Base-by-base conservation (phyloP, 2,113 vertebrate genomes). In the Arizona elegans region DNA sequence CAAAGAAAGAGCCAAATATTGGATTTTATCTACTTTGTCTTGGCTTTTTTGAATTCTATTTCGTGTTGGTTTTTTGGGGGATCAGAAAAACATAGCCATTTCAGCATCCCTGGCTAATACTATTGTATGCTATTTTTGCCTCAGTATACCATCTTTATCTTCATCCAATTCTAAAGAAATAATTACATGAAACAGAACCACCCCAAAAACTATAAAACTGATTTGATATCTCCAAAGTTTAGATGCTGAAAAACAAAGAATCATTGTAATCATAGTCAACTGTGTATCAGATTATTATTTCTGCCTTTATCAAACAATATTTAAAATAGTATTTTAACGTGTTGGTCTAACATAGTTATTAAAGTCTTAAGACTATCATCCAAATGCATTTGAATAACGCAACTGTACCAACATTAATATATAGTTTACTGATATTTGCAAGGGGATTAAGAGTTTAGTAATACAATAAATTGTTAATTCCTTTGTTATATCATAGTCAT, bases 281-380 rank as follows among this genome's bases (percentile, higher is more conserved):
- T 56, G 86, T 1, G n/a, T 88, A 8, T 65, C 23, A 0, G 0
- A 0, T 91, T 70, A 91, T 58, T 75, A 91, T 65, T 50, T 0
- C 1, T 88, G 59, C 81, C 70, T 11, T 86, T 24, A 11, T 15
- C 15, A 17, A 33, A 91, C 90, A 87, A 8, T 11, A 85, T n/a
- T 92, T 90, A 87, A 95, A 93, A 91, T 0, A 93, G 95, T 55
- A 85, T 9, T 81, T 50, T 90, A 91, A 93, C 92, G 92, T 93
- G 56, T n/a, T 38, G 58, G 54, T 59, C 92, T 58, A 92, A 3
- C 91, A 5, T 21, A 90, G 3, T 33, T 87, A 93, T 92, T 75
- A 81, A 81, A 43, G 8, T 43, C 33, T 81, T 81, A 43, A 91
- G 95, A 95, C 92, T 0, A 0, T 0, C 86, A 26, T 2, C 0